Base-by-base conservation (phyloP, 2,888 invertebrate species). In the Pteria penguin region DNA sequence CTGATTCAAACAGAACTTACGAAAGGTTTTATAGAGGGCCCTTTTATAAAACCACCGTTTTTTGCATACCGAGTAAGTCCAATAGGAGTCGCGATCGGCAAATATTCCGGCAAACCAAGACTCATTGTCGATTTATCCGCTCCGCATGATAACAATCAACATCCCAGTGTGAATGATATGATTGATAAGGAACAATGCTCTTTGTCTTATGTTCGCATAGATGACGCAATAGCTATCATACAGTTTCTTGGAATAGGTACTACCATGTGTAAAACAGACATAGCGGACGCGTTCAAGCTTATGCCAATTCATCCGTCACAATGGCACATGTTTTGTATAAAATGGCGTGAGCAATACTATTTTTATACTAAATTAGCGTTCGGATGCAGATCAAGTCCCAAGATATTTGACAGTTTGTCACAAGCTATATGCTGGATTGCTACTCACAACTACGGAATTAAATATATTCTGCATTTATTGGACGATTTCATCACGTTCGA, bases 51-150 rank as follows among this genome's bases (percentile, higher is more conserved):
- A 65, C 45, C 26, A 22, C 36, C 65, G 11, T 33, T 65, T 33
- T 11, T 24, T 5, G 3, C 24, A 8, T 65, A 65, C 27, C 32
- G 65, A 31, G 70, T 70, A 18, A 60, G 61, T 29, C 67, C 57
- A 18, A 67, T 65, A 26, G 65, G 45, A 24, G 26, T 58, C 33
- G 80, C 76, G 0, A 62, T 33, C 31, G 68, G 72, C 1, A 83
- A 82, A 72, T 80, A 82, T 60, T 78, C 76, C 4, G 71, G 70
- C 18, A 80, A 80, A 45, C 33, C 80, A 57, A 55, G 81, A 4
- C 54, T 83, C 0, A 82, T 81, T 3, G 61, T 82, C 2, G 84
- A 84, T 67, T 18, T 81, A 2, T 82, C 79, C 8, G 65, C 81
- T 0, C 80, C 82, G n/a, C 83, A 81, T 66, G 57, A 82, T 52